phyloP scores from a whole-genome alignment of 2,113 vertebrate species.

The Sigmodon hispidus region DNA sequence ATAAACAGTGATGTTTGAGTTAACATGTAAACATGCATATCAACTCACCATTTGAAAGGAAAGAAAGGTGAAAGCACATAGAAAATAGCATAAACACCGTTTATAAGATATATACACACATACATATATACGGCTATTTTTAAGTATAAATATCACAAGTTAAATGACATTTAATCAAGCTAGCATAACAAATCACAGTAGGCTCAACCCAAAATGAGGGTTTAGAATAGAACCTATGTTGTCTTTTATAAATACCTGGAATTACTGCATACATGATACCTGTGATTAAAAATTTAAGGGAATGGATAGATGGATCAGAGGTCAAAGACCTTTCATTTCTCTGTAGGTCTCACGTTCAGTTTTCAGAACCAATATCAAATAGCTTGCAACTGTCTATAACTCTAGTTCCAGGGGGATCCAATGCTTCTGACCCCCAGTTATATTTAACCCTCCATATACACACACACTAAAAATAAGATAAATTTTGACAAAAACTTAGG shows the following conservation, averaged over 20 bases:
- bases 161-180: conserved; percentile 36
- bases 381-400: background rate
- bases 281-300: background rate
- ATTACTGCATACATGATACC: background rate
- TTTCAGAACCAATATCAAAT: background rate
- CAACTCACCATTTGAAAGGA: conserved; percentile 34
- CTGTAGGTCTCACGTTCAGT: background rate
- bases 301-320: background rate
- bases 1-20: conserved; percentile 41
- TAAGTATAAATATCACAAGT: background rate
- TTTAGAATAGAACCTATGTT: background rate
- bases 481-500: background rate
- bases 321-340: background rate
- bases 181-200: background rate
- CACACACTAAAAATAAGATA: background rate
- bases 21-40: background rate
- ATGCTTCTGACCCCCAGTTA: background rate
- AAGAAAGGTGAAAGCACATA: background rate
- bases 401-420: background rate
- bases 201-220: background rate
- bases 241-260: background rate
- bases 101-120: background rate
- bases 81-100: background rate
- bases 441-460: background rate
- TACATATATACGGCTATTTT: background rate